Evolutionary conservation across 1,140 invertebrate species (phyloP).

Genomic region (Sitodiplosis mosellana): DNA sequence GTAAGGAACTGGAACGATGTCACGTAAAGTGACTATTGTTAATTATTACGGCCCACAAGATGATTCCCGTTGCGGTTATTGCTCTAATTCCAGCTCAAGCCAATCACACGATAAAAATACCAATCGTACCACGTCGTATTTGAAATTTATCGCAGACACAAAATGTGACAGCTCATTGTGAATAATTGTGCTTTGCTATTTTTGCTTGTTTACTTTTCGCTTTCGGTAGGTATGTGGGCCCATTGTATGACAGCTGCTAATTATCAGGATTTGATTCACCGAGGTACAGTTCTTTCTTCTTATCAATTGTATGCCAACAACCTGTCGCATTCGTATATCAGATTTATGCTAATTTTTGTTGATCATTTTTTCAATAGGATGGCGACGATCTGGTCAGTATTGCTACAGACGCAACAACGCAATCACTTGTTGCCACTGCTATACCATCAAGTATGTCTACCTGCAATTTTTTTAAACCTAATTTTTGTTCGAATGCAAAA

Average conservation of each 20-base stretch:
- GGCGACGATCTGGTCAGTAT: slow-evolving; percentile 89
- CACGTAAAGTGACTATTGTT: slow-evolving; percentile 34
- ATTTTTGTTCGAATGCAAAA: too few relatives aligned
- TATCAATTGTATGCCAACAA: too few relatives aligned
- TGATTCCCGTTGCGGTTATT: slow-evolving; percentile 69
- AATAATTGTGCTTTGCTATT: neutral
- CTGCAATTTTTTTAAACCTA: slow-evolving; percentile 5
- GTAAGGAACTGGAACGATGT: too few relatives aligned
- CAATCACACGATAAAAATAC: slow-evolving; percentile 64
- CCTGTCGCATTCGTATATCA: too few relatives aligned
- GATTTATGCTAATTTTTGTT: too few relatives aligned
- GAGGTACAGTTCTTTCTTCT: slow-evolving; percentile 52
- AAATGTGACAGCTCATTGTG: slow-evolving; percentile 13
- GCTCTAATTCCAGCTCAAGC: slow-evolving; percentile 45
- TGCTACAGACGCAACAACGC: slow-evolving; percentile 89
- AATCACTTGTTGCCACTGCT: slow-evolving; percentile 82
- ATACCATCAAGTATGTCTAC: slow-evolving; percentile 67
- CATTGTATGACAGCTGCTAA: slow-evolving; percentile 60
- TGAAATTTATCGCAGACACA: too few relatives aligned
- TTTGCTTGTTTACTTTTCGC: slow-evolving; percentile 5
- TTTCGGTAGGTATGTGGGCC: slow-evolving; percentile 66
- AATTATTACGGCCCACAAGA: slow-evolving; percentile 54
- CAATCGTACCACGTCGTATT: too few relatives aligned
- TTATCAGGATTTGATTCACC: slow-evolving; percentile 83
- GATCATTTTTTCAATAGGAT: slow-evolving; percentile 20